Conservation (phyloP, 1,140 invertebrate species). For the Calephelis virginiensis region DNA sequence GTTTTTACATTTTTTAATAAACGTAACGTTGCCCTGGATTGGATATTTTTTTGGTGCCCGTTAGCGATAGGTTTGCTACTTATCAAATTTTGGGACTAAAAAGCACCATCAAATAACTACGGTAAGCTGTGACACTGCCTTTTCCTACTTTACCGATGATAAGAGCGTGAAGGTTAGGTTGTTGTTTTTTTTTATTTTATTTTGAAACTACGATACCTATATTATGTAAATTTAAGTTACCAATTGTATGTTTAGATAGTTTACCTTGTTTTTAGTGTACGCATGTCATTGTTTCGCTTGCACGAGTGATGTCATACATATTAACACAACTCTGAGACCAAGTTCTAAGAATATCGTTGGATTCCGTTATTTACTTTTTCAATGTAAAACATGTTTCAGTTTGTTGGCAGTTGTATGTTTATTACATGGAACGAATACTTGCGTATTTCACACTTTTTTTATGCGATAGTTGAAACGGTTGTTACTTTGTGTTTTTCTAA, state of each 20-base stretch:
- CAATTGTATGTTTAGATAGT: neutral
- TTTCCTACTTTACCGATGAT: too few relatives aligned
- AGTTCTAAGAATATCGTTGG: slow-evolving; percentile 9
- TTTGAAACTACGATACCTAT: too few relatives aligned
- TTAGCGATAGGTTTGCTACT: too few relatives aligned
- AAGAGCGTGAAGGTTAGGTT: too few relatives aligned
- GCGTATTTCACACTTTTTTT: slow-evolving; percentile 1
- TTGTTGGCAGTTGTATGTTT: slow-evolving; percentile 7
- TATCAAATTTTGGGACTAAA: too few relatives aligned
- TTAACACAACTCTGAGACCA: slow-evolving; percentile 8
- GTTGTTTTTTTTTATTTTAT: too few relatives aligned
- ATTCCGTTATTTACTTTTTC: slow-evolving; percentile 18
- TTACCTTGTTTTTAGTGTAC: slow-evolving; percentile 7
- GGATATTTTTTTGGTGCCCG: too few relatives aligned
- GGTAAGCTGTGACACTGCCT: too few relatives aligned
- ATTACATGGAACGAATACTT: neutral
- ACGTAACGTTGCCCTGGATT: too few relatives aligned
- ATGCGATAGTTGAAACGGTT: neutral
- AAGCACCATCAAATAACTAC: too few relatives aligned
- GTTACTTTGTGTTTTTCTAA: neutral
- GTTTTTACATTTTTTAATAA: too few relatives aligned
- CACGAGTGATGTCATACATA: neutral
- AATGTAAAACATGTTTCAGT: slow-evolving; percentile 9
- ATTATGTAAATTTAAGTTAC: too few relatives aligned
- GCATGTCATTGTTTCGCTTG: slow-evolving; percentile 5